Evolutionary conservation across 2,888 invertebrate genomes (phyloP).

Genomic region (Steinernema carpocapsae): DNA sequence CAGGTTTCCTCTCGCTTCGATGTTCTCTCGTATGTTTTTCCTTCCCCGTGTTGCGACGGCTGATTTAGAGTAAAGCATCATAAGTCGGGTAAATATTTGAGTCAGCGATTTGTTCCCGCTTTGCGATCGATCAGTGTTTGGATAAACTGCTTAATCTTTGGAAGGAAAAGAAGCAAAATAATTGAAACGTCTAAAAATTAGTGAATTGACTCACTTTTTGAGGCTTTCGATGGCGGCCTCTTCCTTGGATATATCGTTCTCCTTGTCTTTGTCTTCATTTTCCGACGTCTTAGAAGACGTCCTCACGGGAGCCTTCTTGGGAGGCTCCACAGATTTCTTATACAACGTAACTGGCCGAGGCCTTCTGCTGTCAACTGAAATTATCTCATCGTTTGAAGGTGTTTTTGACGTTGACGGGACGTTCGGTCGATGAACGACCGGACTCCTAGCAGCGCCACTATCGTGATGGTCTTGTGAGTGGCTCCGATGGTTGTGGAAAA

Average conservation of each 20-base stretch:
- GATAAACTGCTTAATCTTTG: too few relatives aligned
- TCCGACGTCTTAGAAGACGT: background rate
- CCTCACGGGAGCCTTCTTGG: background rate
- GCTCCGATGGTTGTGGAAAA: conserved; percentile 21
- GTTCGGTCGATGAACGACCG: background rate
- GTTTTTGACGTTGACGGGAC: conserved; percentile 6
- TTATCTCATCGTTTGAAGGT: conserved; percentile 19
- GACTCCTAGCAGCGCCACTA: background rate
- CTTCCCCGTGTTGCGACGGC: too few relatives aligned
- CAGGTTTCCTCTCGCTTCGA: too few relatives aligned
- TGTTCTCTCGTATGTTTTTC: too few relatives aligned
- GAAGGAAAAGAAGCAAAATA: too few relatives aligned
- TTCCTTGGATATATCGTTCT: too few relatives aligned
- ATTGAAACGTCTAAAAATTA: too few relatives aligned
- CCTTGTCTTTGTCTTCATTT: background rate
- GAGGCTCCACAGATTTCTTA: conserved; percentile 11
- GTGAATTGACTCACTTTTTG: conserved; percentile 32
- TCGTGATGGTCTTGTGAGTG: conserved; percentile 10
- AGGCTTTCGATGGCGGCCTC: conserved; percentile 11
- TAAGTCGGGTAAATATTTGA: too few relatives aligned
- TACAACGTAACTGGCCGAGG: conserved; percentile 44
- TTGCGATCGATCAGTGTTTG: too few relatives aligned
- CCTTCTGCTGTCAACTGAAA: conserved; percentile 43
- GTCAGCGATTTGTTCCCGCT: too few relatives aligned
- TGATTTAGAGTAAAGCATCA: too few relatives aligned